Percentiles rank a stretch among this genome's conserved stretches.
These are phyloP conservation scores for Syngnathus floridae DNA, from an alignment of 2,113 vertebrate species.

Conservation along the genomic window DNA sequence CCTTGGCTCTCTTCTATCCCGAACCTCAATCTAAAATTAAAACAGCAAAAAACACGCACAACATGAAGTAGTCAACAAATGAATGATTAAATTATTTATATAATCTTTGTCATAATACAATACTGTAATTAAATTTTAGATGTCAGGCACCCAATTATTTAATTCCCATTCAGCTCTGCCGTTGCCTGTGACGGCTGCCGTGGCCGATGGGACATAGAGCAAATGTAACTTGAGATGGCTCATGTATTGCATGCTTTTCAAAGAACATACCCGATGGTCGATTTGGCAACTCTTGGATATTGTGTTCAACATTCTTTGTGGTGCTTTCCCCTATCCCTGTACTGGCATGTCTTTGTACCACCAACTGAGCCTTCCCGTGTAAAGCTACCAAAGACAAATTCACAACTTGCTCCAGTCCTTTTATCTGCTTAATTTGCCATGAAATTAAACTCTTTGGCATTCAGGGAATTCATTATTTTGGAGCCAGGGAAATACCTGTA, in stretches of 20 bases:
- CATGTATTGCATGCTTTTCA: background rate
- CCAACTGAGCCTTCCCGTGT: background rate
- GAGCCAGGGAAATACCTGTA: conserved; percentile 3
- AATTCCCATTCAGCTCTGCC: background rate
- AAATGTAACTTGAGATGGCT: background rate
- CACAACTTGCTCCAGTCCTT: conserved; percentile 3
- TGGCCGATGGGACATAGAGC: background rate
- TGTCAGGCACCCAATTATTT: background rate
- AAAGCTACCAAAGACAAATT: conserved; percentile 5
- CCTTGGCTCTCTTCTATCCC: conserved; percentile 63
- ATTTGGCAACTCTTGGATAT: background rate
- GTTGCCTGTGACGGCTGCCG: background rate
- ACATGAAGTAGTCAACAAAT: background rate
- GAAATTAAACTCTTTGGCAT: conserved; percentile 1
- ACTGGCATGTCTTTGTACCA: background rate
- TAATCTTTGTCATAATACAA: background rate
- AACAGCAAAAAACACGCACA: background rate
- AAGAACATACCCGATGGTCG: background rate
- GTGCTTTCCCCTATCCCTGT: background rate
- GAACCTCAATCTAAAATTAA: conserved; percentile 63
- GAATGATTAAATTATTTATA: too few species aligned
- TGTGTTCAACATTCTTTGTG: background rate
- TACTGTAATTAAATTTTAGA: background rate
- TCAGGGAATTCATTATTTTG: background rate
- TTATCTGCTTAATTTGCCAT: conserved; percentile 8